These are phyloP conservation scores for Drosophila nikananu DNA, from an alignment of 1,140 invertebrate genomes.

Conservation along the genomic window DNA sequence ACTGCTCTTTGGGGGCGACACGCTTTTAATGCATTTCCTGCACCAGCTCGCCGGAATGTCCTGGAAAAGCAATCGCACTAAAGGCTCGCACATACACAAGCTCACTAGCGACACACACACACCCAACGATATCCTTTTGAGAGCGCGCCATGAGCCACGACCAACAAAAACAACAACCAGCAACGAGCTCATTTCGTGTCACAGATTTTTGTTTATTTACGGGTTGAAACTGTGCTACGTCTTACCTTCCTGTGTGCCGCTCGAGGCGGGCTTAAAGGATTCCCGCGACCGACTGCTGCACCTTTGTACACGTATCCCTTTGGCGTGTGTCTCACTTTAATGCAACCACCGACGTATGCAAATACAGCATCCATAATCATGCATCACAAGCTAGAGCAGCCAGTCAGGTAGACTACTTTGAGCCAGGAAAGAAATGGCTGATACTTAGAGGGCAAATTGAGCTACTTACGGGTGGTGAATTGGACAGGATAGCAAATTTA, in stretches of 20 bases:
- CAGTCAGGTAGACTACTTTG: neutral
- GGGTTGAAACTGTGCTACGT: conserved; percentile 40
- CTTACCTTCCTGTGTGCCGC: conserved; percentile 32
- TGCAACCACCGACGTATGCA: conserved; percentile 36
- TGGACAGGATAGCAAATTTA: conserved; percentile 12
- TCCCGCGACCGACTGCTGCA: conserved; percentile 12
- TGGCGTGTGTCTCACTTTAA: conserved; percentile 18
- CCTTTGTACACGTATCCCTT: neutral
- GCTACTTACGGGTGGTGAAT: conserved; percentile 21
- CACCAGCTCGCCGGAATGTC: conserved; percentile 37
- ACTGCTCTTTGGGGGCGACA: conserved; percentile 48
- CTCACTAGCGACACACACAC: conserved; percentile 11
- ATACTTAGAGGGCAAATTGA: conserved; percentile 44
- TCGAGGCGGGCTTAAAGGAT: conserved; percentile 36
- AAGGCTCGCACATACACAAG: conserved; percentile 29
- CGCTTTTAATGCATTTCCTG: conserved; percentile 72
- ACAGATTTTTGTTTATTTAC: conserved; percentile 73
- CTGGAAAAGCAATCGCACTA: conserved; percentile 48
- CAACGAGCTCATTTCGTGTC: conserved; percentile 67
- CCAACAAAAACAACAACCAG: conserved; percentile 19
- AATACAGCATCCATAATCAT: conserved; percentile 44
- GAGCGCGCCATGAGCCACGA: conserved; percentile 15
- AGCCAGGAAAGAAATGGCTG: conserved; percentile 35
- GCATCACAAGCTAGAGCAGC: conserved; percentile 16
- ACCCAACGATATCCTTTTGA: conserved; percentile 43